Percentiles rank a stretch among this genome's conserved stretches.
Evolutionary conservation across 2,797 vertebrate species (phyloP).

Genomic region (Heterohyrax brucei): DNA sequence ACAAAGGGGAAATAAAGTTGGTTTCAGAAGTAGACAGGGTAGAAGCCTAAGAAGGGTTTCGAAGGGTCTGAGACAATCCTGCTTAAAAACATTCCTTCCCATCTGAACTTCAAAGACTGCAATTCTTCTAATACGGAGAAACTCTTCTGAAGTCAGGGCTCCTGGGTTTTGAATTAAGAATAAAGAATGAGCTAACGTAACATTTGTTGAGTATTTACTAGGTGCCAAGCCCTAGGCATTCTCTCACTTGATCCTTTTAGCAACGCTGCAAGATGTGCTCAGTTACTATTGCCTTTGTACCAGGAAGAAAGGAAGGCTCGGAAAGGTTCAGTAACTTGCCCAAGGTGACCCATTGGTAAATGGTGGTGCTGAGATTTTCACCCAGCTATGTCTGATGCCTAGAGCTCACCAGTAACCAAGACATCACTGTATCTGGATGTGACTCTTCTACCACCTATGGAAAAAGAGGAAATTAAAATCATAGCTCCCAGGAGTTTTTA

Average conservation of each 20-base stretch:
- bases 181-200: background rate
- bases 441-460: background rate
- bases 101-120: background rate
- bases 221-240: too few species aligned
- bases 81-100: background rate
- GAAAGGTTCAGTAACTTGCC: background rate
- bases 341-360: background rate
- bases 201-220: too few species aligned
- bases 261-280: background rate
- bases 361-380: background rate
- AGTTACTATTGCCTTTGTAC: background rate
- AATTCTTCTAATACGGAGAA: background rate
- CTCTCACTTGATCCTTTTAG: background rate
- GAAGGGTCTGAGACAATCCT: background rate
- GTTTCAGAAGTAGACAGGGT: background rate
- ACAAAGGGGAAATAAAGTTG: background rate
- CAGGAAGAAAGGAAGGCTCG: background rate
- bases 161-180: background rate
- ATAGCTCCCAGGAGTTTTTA: background rate
- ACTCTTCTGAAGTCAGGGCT: background rate
- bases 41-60: background rate
- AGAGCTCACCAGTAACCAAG: background rate
- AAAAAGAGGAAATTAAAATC: background rate
- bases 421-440: background rate
- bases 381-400: background rate